A percentile compares a stretch with the other conserved stretches of the same genome.
Evolutionary conservation across 2,113 vertebrate genomes (phyloP).

Genomic region (Oryzias javanicus): DNA sequence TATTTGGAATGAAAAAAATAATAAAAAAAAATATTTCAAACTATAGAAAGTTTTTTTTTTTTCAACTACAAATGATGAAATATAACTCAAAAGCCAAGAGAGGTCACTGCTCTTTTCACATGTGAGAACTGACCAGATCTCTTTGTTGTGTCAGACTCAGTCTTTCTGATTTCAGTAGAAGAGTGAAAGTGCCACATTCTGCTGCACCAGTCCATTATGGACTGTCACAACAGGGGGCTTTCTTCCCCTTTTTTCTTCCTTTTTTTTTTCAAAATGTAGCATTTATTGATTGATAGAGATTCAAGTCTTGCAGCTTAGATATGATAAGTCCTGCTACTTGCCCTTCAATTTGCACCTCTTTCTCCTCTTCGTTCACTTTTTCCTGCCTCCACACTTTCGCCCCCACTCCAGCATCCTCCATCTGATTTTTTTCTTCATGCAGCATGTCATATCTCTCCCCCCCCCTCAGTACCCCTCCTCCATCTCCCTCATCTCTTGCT

Average conservation of each 20-base stretch:
- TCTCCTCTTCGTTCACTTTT: constrained; percentile 27
- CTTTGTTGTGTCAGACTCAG: constrained; percentile 39
- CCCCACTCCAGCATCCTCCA: constrained; percentile 50
- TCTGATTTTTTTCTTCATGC: constrained; percentile 40
- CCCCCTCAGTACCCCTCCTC: constrained; percentile 3
- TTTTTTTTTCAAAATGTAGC: constrained; percentile 48
- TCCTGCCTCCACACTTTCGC: constrained; percentile 44
- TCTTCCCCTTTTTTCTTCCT: neutral
- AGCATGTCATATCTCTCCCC: constrained; percentile 44
- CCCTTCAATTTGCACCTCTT: constrained; percentile 59
- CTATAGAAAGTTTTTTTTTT: no score
- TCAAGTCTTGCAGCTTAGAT: constrained; percentile 58
- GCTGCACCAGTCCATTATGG: constrained; percentile 50
- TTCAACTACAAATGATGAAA: neutral
- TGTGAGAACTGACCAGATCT: constrained; percentile 18
- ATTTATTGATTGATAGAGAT: constrained; percentile 68
- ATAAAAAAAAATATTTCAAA: no score
- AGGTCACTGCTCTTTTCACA: neutral
- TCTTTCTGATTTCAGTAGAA: constrained; percentile 41
- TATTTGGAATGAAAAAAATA: no score
- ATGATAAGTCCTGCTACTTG: constrained; percentile 54
- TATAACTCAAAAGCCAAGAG: neutral
- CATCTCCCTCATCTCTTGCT: constrained; percentile 33
- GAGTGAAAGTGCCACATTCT: constrained; percentile 51
- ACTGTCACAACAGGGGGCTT: constrained; percentile 40